phyloP scores from a whole-genome alignment of 2,888 invertebrate species.

The Tridacna gigas region DNA sequence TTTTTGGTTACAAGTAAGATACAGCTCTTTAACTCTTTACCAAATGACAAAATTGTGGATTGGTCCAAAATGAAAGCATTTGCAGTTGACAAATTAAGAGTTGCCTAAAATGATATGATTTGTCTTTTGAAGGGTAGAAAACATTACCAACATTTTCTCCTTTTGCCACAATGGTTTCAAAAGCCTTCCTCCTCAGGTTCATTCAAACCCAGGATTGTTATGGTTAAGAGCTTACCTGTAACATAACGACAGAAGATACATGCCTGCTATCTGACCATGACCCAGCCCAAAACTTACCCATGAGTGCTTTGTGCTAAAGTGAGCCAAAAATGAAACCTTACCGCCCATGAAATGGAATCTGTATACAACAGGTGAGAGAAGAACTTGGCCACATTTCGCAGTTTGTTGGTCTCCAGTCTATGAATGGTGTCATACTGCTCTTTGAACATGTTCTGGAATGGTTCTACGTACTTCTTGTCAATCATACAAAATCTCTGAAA shows the following conservation, averaged over 20 bases:
- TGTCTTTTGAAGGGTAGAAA: not conserved
- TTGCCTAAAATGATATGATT: too few species aligned
- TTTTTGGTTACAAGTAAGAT: constrained; percentile 86
- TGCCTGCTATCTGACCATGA: too few species aligned
- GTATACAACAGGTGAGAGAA: constrained; percentile 98
- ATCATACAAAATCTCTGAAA: constrained; percentile 93
- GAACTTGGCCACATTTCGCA: constrained; percentile 98
- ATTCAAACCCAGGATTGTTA: too few species aligned
- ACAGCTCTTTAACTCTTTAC: too few species aligned
- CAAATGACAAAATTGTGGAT: too few species aligned
- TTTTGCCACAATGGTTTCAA: not conserved
- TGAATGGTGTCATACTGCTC: constrained; percentile 97
- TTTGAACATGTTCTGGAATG: constrained; percentile 97
- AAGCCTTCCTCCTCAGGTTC: constrained; percentile 75
- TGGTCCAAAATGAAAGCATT: too few species aligned
- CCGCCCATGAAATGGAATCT: constrained; percentile 97
- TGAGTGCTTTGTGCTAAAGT: too few species aligned
- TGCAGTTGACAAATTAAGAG: too few species aligned
- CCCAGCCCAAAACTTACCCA: too few species aligned
- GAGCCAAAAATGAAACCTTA: constrained; percentile 65
- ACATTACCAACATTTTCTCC: not conserved
- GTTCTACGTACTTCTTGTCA: constrained; percentile 95
- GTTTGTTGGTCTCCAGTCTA: constrained; percentile 96
- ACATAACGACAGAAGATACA: too few species aligned
- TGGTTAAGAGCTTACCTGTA: too few species aligned